Evolutionary conservation across 2,113 vertebrate species (phyloP).

Genomic region (Semnornis frantzii): DNA sequence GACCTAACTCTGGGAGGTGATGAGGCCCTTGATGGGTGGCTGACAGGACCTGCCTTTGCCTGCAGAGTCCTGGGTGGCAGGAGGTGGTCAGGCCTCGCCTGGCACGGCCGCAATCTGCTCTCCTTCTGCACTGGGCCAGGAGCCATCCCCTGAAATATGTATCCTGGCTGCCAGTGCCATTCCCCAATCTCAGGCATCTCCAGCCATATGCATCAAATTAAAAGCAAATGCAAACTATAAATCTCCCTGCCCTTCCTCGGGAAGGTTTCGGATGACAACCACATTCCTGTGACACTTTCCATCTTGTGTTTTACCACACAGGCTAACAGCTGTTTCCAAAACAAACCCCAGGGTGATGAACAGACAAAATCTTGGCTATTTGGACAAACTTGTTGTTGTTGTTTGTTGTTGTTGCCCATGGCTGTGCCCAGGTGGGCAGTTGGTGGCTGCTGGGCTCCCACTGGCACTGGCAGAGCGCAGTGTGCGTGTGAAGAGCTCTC

Average conservation of each 20-base stretch:
- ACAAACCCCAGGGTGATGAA: slow-evolving; percentile 46
- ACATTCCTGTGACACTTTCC: slow-evolving; percentile 68
- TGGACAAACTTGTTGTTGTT: background rate
- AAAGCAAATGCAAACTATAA: slow-evolving; percentile 44
- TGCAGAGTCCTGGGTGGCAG: rapidly evolving
- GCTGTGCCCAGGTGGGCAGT: background rate
- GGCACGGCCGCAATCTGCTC: rapidly evolving
- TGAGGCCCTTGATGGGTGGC: too few relatives aligned
- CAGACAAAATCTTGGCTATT: background rate
- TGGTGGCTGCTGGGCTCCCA: background rate
- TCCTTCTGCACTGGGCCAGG: background rate
- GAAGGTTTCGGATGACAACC: slow-evolving; percentile 62
- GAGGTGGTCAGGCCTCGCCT: rapidly evolving
- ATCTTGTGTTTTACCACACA: slow-evolving; percentile 47
- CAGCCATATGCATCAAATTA: slow-evolving; percentile 56
- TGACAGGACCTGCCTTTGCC: rapidly evolving
- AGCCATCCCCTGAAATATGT: background rate
- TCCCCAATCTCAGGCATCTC: background rate
- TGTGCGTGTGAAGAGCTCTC: background rate
- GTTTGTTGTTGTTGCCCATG: background rate
- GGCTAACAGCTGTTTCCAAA: slow-evolving; percentile 68
- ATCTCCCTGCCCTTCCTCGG: slow-evolving; percentile 53
- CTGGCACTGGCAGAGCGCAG: rapidly evolving
- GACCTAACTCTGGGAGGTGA: rapidly evolving
- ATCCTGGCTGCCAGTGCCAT: slow-evolving; percentile 25